Conservation (phyloP, 2,888 invertebrate species). For the Graphium colonna region DNA sequence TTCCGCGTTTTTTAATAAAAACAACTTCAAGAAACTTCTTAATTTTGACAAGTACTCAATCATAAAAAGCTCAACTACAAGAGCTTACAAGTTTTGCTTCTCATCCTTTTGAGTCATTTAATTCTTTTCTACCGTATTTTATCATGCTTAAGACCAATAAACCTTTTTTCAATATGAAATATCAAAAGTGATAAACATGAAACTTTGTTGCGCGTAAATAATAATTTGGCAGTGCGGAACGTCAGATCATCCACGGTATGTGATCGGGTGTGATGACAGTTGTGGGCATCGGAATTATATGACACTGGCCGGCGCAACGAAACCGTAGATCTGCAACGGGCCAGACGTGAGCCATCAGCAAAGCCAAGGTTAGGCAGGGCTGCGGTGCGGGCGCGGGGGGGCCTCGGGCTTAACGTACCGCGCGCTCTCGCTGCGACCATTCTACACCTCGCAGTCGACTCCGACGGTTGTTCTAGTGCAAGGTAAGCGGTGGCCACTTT, state of each 20-base stretch:
- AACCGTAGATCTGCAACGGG: slow-evolving; percentile 38
- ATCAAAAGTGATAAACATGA: neutral
- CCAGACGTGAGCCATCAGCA: slow-evolving; percentile 53
- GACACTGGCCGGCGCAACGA: slow-evolving; percentile 41
- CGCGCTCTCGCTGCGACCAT: slow-evolving; percentile 74
- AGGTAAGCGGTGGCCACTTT: slow-evolving; percentile 75
- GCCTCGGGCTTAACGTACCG: slow-evolving; percentile 68
- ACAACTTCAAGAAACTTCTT: neutral
- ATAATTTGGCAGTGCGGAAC: neutral
- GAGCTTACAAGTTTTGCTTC: too few species aligned
- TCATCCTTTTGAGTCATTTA: neutral
- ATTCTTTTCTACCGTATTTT: neutral
- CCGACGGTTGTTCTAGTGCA: slow-evolving; percentile 77
- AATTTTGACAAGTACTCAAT: neutral
- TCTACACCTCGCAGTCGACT: slow-evolving; percentile 80
- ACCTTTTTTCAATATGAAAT: too few species aligned
- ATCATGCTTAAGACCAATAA: neutral
- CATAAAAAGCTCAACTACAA: too few species aligned
- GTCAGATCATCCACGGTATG: slow-evolving; percentile 8
- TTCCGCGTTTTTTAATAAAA: too few species aligned
- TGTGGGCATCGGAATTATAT: slow-evolving; percentile 14
- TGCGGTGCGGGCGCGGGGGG: slow-evolving; percentile 67
- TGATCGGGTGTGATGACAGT: slow-evolving; percentile 11
- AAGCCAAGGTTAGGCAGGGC: slow-evolving; percentile 76
- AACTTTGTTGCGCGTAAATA: neutral